A percentile compares a stretch with the other conserved stretches of the same genome.
These are phyloP conservation scores for Phycodurus eques DNA, from an alignment of 2,113 vertebrate genomes.

Conservation along the genomic window DNA sequence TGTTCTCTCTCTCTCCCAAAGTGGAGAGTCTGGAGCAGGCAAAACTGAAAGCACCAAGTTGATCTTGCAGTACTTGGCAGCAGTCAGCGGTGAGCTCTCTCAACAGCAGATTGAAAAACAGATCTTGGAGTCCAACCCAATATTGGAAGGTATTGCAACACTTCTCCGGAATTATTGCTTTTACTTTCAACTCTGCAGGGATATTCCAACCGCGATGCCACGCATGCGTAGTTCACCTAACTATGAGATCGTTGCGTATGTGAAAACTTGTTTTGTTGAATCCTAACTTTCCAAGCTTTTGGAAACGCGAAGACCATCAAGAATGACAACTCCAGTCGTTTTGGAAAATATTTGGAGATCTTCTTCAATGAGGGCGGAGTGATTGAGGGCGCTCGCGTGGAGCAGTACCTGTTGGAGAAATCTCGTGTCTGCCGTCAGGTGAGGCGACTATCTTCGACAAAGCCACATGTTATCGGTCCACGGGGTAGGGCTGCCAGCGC, in stretches of 20 bases:
- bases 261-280: conserved; percentile 68
- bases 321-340: conserved; percentile 72
- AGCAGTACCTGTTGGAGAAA: conserved; percentile 72
- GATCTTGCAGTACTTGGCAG: conserved; percentile 94
- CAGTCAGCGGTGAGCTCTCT: conserved; percentile 95
- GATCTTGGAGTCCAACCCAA: conserved; percentile 95
- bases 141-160: conserved; percentile 84
- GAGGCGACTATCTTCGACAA: conserved; percentile 21
- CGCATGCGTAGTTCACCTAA: conserved; percentile 73
- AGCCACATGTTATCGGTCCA: conserved; percentile 1
- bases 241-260: background rate
- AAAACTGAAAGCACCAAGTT: conserved; percentile 98
- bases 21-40: conserved; percentile 93
- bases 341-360: conserved; percentile 72
- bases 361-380: conserved; percentile 70
- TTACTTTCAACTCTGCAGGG: background rate
- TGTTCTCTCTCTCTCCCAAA: conserved; percentile 34
- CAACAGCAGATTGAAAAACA: conserved; percentile 91
- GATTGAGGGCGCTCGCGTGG: conserved; percentile 71
- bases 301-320: conserved; percentile 70
- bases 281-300: conserved; percentile 61
- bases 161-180: no score
- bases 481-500: no score
- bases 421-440: conserved; percentile 70
- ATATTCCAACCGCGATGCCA: background rate